phyloP scores from a whole-genome alignment of 2,888 invertebrate genomes.

The Hyles lineata region DNA sequence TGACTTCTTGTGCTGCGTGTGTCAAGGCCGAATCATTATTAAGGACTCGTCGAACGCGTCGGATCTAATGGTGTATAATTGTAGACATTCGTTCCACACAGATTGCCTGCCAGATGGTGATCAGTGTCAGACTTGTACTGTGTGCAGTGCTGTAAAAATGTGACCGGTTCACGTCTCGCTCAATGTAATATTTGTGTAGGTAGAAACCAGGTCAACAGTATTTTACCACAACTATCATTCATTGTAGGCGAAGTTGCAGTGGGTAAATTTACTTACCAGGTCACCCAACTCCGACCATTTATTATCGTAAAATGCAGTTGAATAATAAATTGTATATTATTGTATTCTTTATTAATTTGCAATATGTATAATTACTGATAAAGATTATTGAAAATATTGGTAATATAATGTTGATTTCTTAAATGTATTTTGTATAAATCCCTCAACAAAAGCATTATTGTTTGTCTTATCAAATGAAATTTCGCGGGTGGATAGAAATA shows the following conservation, averaged over 20 bases:
- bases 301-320: no score
- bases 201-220: constrained; percentile 37
- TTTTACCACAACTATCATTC: not conserved
- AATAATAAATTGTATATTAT: no score
- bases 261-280: not conserved
- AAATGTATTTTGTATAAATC: no score
- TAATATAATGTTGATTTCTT: no score
- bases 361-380: no score
- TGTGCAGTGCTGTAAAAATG: constrained; percentile 78
- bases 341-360: no score
- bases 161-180: constrained; percentile 60
- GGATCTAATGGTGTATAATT: constrained; percentile 93
- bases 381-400: no score
- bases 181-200: constrained; percentile 50
- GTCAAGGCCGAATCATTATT: constrained; percentile 90
- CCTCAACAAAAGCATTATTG: no score
- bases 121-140: constrained; percentile 64
- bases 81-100: constrained; percentile 95
- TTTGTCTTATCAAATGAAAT: no score
- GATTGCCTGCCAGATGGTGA: constrained; percentile 88
- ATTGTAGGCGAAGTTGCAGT: constrained; percentile 9
- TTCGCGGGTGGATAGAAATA: no score
- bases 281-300: not conserved
- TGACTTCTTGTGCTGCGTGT: constrained; percentile 91
- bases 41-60: constrained; percentile 89